Evolutionary conservation across 2,797 vertebrate species (phyloP).

Genomic region (Nasua narica): DNA sequence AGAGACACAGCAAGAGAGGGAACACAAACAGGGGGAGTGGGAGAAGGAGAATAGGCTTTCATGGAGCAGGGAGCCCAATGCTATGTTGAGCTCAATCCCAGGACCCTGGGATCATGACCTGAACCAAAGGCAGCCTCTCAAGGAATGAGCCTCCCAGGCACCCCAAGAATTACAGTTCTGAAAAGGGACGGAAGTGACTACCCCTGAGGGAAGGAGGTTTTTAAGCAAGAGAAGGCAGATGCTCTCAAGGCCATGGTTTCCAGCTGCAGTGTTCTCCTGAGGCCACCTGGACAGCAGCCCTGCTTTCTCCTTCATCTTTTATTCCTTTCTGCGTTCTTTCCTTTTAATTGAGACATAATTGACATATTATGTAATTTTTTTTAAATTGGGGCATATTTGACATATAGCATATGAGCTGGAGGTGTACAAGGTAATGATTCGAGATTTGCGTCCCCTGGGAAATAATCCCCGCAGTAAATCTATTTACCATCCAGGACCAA

Average conservation of each 20-base stretch:
- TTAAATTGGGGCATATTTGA: not conserved
- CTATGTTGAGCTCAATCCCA: too few relatives aligned
- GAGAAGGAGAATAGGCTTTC: too few relatives aligned
- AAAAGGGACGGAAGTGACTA: conserved; percentile 31
- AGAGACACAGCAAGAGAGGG: too few relatives aligned
- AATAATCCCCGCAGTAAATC: not conserved
- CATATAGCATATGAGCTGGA: not conserved
- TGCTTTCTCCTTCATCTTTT: not conserved
- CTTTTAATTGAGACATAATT: not conserved
- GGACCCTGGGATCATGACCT: too few relatives aligned
- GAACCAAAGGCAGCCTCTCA: too few relatives aligned
- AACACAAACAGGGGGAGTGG: too few relatives aligned
- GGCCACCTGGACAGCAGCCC: not conserved
- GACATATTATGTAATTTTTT: not conserved
- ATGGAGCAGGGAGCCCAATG: too few relatives aligned
- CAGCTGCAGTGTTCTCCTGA: not conserved
- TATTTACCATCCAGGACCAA: not conserved
- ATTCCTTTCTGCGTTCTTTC: not conserved
- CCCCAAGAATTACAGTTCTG: conserved; percentile 5
- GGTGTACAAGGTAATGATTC: not conserved
- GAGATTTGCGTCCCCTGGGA: not conserved
- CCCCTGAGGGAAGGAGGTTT: not conserved
- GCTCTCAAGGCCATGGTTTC: not conserved
- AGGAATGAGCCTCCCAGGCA: too few relatives aligned
- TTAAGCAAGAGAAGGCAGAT: not conserved